Evolutionary conservation across 1,140 invertebrate genomes (phyloP).

Genomic region (Drosophila lacteicornis): DNA sequence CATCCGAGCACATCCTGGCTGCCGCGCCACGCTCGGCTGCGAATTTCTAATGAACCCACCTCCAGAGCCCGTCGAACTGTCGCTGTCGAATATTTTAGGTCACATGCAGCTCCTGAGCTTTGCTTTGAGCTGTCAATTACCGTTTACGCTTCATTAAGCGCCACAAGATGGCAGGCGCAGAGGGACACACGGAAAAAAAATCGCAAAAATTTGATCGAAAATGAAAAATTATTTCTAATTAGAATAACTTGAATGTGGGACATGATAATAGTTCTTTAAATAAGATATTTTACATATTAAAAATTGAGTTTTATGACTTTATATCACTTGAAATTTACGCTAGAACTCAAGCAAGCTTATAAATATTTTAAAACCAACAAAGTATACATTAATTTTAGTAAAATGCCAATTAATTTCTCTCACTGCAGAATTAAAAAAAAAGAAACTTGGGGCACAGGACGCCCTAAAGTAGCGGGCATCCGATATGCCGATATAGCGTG

Average conservation of each 20-base stretch:
- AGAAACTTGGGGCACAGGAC: background rate
- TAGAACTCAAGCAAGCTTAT: background rate
- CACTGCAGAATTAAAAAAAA: slow-evolving; percentile 1
- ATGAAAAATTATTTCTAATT: too few relatives aligned
- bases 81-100: slow-evolving; percentile 77
- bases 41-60: slow-evolving; percentile 71
- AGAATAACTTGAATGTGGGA: background rate
- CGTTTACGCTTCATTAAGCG: slow-evolving; percentile 83
- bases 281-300: background rate
- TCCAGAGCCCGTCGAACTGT: slow-evolving; percentile 60
- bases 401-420: background rate
- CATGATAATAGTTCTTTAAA: too few relatives aligned
- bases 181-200: slow-evolving; percentile 8
- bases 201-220: too few relatives aligned
- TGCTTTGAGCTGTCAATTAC: slow-evolving; percentile 78
- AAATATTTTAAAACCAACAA: background rate
- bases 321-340: background rate
- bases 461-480: slow-evolving; percentile 32
- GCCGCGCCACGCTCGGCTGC: slow-evolving; percentile 30
- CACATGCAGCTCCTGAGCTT: slow-evolving; percentile 57
- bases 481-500: slow-evolving; percentile 27
- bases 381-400: too few relatives aligned
- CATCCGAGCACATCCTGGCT: slow-evolving; percentile 23
- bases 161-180: slow-evolving; percentile 44
- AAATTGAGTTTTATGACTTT: background rate